phyloP scores from a whole-genome alignment of 2,888 invertebrate species.

The Micoletzkya japonica region DNA sequence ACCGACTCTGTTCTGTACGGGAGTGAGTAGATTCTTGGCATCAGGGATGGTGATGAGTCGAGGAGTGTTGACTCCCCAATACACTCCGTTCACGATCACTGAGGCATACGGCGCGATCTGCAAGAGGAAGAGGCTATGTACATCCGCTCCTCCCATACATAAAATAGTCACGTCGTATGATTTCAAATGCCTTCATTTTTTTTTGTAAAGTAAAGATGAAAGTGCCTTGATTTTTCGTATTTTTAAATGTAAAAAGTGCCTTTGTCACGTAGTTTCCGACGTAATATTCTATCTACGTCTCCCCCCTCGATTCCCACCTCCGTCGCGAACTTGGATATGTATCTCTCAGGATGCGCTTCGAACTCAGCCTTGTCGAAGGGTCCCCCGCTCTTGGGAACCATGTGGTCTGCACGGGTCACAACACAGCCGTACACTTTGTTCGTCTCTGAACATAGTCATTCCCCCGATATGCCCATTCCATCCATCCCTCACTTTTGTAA shows the following conservation, averaged over 20 bases:
- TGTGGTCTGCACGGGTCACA: conserved; percentile 87
- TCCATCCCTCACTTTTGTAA: background rate
- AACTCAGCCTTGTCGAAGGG: conserved; percentile 71
- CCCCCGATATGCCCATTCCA: background rate
- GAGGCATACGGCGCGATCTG: conserved; percentile 95
- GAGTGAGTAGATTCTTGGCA: conserved; percentile 82
- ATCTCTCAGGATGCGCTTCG: conserved; percentile 87
- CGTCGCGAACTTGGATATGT: conserved; percentile 91
- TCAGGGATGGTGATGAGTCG: conserved; percentile 95
- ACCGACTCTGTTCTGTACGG: conserved; percentile 25
- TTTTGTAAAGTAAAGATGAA: background rate
- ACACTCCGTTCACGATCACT: conserved; percentile 94
- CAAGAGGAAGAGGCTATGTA: too few relatives aligned
- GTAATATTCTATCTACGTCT: too few relatives aligned
- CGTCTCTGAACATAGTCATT: conserved; percentile 72
- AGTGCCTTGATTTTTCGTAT: background rate
- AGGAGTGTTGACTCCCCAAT: conserved; percentile 96
- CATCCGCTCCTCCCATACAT: too few relatives aligned
- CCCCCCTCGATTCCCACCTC: conserved; percentile 70
- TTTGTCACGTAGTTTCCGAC: too few relatives aligned
- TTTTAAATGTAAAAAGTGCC: background rate
- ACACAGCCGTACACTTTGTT: conserved; percentile 96
- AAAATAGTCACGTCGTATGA: too few relatives aligned
- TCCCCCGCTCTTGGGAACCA: conserved; percentile 82
- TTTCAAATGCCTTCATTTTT: background rate